Base-by-base conservation (phyloP, 1,140 invertebrate species). In the Ericerus pela region DNA sequence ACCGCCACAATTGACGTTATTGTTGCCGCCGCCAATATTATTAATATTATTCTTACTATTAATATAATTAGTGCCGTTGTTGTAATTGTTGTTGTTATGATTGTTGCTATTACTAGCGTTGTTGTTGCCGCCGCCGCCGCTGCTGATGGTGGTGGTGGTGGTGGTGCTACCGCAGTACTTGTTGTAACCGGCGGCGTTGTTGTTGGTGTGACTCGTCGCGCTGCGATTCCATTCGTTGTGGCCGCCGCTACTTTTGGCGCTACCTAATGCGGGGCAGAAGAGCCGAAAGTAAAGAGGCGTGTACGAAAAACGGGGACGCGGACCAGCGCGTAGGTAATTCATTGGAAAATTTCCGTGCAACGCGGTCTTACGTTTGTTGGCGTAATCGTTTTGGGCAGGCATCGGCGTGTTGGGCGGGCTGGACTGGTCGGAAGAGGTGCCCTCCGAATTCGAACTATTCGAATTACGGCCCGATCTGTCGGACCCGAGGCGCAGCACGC, bases 141-240 rank as follows among this genome's bases (percentile, higher is more conserved):
- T 55, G 54, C 0, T 55, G 33, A 60, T 64, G 8, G 58, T 61
- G 20, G 61, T 37, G 60, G 56, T 58, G 30, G 0, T 38, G 53
- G 1, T 38, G 63, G 12, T 30, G 58, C 14, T 38, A 53, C 6
- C 31, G 60, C 60, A 61, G 51, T 0, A 41, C 36, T 0, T 55
- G 54, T 1, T 43, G 36, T 0, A 41, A 38, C 0, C 41, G 53
- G 0, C 41, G 53, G 0, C 41, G 54, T 3, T 55, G 54, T 1
- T 55, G 53, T 0, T 38, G 36, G 1, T 38, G 53, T 1, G 37
- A 37, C 1, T 53, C 30, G 0, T 53, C 30, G 0, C 26, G 52
- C 0, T 33, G 28, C 4, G 31, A 31, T 1, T 53, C 8, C 31
- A 10, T 8, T n/a, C n/a, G 31, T n/a, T 10, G 8, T 8, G 8